A percentile compares a stretch with the other conserved stretches of the same genome.
Conservation (phyloP, 2,797 vertebrate species). For the Sebastes paucispinis region DNA sequence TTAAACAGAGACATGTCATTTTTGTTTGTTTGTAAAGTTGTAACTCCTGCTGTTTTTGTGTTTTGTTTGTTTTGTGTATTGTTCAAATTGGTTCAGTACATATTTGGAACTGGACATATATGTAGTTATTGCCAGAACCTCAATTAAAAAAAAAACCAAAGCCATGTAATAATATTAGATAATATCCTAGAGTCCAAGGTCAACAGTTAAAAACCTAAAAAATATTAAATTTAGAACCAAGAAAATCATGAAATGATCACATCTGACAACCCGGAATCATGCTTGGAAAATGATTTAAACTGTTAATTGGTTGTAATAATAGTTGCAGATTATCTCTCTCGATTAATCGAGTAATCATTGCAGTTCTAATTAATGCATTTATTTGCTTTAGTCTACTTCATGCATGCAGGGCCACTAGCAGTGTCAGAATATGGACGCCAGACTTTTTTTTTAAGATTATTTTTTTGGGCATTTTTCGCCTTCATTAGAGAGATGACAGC, state of each 20-base stretch:
- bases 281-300: not conserved
- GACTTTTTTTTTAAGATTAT: constrained; percentile 2
- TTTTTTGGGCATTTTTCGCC: not conserved
- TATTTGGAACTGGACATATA: too few relatives aligned
- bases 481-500: not conserved
- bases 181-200: not conserved
- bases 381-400: not conserved
- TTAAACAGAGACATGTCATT: too few relatives aligned
- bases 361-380: not conserved
- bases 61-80: too few relatives aligned
- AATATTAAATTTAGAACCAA: not conserved
- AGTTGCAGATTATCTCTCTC: not conserved
- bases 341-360: not conserved
- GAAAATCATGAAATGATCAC: not conserved
- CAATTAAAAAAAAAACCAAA: too few relatives aligned
- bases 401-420: not conserved
- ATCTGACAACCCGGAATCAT: not conserved
- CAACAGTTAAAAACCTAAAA: not conserved
- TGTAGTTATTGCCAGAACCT: too few relatives aligned
- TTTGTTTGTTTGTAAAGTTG: too few relatives aligned
- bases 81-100: too few relatives aligned
- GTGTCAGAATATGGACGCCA: constrained; percentile 24
- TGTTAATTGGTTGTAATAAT: not conserved
- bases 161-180: not conserved
- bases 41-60: too few relatives aligned